Evolutionary conservation across 1,140 invertebrate species (phyloP), one percentile per base, ranked within the genome.

Genomic region (Papilio polytes): DNA sequence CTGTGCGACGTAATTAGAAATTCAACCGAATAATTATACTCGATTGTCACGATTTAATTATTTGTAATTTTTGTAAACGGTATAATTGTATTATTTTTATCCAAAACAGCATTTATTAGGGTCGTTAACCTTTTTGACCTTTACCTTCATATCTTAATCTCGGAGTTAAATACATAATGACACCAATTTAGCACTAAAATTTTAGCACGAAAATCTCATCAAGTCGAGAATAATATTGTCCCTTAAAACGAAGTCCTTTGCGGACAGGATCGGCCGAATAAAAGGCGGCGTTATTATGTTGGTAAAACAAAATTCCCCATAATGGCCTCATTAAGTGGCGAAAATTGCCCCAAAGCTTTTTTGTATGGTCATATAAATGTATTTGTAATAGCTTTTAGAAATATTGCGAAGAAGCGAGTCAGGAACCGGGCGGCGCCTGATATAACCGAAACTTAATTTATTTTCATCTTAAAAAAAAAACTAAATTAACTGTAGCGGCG

Each of bases 341-440:
- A 94, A 95, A 95, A 95, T 95, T 95, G 92, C 89, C 85, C 89
- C 88, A 92, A 88, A 94, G 87, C 89, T 92, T 95, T 95, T 95
- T 95, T 95, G 92, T 93, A 89, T 85, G 89, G 91, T 88, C 88
- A 91, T 94, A 93, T 95, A 95, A 94, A 95, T 95, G 94, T 95
- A 94, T 95, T 95, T 94, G 94, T 94, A 94, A 94, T 94, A 93
- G 93, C 92, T 92, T 94, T 93, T 93, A 94, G 92, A 94, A 90
- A 94, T 94, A 95, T 94, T 93, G 93, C 94, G 87, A 94, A 90
- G 92, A 87, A 93, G 85, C 91, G 90, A 89, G 89, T 87, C 89
- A 92, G 90, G 85, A 87, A 87, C 88, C 89, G 89, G 83, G 81
- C 90, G 91, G 88, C 90, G 89, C 89, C 92, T 93, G 94, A 94